Evolutionary conservation across 2,888 invertebrate species (phyloP).

Genomic region (Zootermopsis nevadensis): DNA sequence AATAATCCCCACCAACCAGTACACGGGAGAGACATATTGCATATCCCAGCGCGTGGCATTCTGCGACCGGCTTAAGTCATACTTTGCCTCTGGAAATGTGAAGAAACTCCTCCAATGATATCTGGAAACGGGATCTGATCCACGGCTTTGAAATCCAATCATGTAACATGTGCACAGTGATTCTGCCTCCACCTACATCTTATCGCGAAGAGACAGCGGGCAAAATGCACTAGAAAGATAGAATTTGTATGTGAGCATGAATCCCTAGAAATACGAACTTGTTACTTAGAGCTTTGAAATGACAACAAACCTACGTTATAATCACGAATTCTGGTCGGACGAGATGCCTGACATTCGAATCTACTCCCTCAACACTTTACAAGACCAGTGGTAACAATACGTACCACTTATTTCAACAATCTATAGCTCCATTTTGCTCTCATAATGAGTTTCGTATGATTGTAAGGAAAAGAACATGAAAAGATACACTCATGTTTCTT

Average conservation of each 20-base stretch:
- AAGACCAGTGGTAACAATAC: no score
- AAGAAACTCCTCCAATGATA: background rate
- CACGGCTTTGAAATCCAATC: constrained; percentile 7
- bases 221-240: background rate
- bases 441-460: no score
- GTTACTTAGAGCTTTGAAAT: no score
- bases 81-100: background rate
- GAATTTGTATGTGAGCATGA: background rate
- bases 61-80: constrained; percentile 1
- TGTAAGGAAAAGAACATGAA: no score
- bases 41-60: background rate
- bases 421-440: no score
- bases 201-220: background rate
- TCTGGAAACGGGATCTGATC: background rate
- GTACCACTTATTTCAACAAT: no score
- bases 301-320: no score
- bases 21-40: constrained; percentile 2
- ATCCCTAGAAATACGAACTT: no score
- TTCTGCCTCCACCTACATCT: background rate
- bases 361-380: no score
- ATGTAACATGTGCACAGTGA: constrained; percentile 1
- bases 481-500: no score
- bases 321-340: no score
- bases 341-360: no score
- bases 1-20: background rate